Conservation (phyloP, 2,888 invertebrate genomes). For the Formica aserva region DNA sequence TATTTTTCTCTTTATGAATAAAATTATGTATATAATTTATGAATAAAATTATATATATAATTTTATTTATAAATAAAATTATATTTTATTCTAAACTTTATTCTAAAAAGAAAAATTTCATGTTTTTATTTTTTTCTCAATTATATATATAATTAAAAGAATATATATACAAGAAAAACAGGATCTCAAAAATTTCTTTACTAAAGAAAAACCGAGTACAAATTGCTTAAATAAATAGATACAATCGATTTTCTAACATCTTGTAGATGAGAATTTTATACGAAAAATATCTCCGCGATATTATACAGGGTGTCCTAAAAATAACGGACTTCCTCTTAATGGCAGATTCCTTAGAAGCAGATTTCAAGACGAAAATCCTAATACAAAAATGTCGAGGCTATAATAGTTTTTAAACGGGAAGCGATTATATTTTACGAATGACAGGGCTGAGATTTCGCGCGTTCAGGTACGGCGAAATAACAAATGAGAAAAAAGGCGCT, state of each 20-base stretch:
- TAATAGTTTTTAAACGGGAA: too few species aligned
- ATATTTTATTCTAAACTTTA: not conserved
- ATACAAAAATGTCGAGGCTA: too few species aligned
- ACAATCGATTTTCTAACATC: not conserved
- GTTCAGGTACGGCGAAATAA: too few species aligned
- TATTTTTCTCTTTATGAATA: not conserved
- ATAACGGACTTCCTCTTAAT: too few species aligned
- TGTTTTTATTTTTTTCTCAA: not conserved
- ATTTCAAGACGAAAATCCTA: too few species aligned
- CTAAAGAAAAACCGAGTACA: not conserved
- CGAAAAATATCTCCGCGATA: not conserved
- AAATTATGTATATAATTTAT: not conserved
- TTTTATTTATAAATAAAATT: too few species aligned
- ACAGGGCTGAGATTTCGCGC: too few species aligned
- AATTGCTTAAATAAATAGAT: not conserved
- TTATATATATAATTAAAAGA: not conserved
- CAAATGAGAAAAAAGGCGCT: too few species aligned
- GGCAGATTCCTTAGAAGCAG: too few species aligned
- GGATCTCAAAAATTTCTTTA: not conserved
- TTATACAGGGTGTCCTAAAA: not conserved
- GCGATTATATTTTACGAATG: too few species aligned
- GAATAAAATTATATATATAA: too few species aligned
- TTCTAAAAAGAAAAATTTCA: not conserved
- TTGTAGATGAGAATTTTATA: constrained; percentile 31
- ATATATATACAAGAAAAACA: not conserved